A percentile compares a stretch with the other conserved stretches of the same genome.
Evolutionary conservation across 2,888 invertebrate species (phyloP).

Genomic region (Sepiola atlantica): DNA sequence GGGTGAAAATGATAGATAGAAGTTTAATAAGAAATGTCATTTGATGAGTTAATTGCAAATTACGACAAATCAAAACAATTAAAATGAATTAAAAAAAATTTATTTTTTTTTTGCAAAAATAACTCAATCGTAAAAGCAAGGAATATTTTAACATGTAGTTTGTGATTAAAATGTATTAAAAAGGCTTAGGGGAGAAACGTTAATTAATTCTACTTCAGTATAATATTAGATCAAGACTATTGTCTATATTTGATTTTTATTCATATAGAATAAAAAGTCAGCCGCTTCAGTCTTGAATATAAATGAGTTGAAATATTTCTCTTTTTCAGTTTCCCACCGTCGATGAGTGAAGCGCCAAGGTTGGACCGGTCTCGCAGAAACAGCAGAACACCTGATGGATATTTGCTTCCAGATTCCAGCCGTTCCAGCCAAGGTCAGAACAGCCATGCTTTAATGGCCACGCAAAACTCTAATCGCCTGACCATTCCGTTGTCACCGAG

Average conservation of each 20-base stretch:
- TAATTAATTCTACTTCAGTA: neutral
- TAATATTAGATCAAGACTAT: too few species aligned
- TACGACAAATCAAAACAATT: too few species aligned
- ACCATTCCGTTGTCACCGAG: neutral
- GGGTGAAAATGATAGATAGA: too few species aligned
- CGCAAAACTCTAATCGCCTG: neutral
- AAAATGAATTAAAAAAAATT: too few species aligned
- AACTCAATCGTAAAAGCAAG: too few species aligned
- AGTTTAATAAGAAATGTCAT: too few species aligned
- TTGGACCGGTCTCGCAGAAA: neutral
- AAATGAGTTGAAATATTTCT: neutral
- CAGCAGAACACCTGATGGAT: neutral
- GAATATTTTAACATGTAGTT: too few species aligned
- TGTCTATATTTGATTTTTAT: neutral
- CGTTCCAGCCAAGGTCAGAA: neutral
- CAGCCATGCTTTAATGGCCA: neutral
- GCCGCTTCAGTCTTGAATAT: neutral
- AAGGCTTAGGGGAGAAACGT: too few species aligned
- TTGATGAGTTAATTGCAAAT: too few species aligned
- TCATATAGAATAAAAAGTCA: neutral
- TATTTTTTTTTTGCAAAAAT: too few species aligned
- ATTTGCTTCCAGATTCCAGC: neutral
- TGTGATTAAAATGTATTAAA: too few species aligned
- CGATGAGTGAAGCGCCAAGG: neutral
- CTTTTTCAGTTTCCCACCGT: neutral